phyloP scores from a whole-genome alignment of 2,797 vertebrate species.

The Tenualosa ilisha region DNA sequence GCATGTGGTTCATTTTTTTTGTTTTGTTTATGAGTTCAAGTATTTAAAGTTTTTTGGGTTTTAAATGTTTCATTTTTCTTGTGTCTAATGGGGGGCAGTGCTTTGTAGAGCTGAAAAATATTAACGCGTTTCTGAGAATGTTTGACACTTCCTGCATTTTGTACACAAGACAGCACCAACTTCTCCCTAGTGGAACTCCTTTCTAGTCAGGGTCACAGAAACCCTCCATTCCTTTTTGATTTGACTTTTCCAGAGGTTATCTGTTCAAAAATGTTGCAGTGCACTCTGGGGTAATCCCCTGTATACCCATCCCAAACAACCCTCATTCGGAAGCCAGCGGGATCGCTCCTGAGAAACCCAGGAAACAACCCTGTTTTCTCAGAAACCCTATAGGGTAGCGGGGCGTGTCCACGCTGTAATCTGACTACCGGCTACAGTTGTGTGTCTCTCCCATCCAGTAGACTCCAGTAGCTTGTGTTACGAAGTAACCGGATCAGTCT shows the following conservation, averaged over 20 bases:
- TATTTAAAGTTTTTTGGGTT: constrained; percentile 90
- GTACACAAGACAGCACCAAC: background rate
- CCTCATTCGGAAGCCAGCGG: background rate
- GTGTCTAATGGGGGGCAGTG: constrained; percentile 30
- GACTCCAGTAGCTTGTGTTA: constrained; percentile 27
- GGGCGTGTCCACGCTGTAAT: constrained; percentile 34
- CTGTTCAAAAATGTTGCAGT: background rate
- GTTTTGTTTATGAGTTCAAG: constrained; percentile 34
- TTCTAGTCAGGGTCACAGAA: background rate
- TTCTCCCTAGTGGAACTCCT: background rate
- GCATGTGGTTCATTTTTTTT: constrained; percentile 73
- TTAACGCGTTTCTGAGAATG: constrained; percentile 1
- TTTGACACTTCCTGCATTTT: background rate
- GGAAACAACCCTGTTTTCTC: constrained; percentile 51
- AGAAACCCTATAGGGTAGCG: constrained; percentile 68
- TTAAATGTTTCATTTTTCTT: constrained; percentile 76
- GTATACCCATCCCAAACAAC: constrained; percentile 51
- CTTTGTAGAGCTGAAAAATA: constrained; percentile 2
- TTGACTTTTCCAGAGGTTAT: background rate
- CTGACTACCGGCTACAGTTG: constrained; percentile 30
- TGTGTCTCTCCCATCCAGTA: constrained; percentile 24
- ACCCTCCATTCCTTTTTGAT: background rate
- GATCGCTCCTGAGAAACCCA: background rate
- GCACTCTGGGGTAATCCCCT: constrained; percentile 54
- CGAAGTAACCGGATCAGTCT: constrained; percentile 1